Conservation (phyloP, 2,113 vertebrate species). For the Nipponia nippon region DNA sequence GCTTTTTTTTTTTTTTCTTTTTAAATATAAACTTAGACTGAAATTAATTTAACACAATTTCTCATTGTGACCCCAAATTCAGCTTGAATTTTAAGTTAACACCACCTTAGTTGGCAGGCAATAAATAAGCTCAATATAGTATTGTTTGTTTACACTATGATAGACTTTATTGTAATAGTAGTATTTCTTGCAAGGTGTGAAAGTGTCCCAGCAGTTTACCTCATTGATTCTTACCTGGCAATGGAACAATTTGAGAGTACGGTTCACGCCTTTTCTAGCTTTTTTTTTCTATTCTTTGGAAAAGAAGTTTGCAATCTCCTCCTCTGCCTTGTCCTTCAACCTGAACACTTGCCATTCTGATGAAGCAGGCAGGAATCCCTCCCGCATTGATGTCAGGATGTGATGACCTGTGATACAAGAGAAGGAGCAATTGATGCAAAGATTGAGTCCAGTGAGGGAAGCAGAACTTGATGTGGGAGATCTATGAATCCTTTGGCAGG, state of each 20-base stretch:
- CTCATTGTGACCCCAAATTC: background rate
- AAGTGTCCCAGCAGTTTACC: background rate
- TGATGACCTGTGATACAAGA: background rate
- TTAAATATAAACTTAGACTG: background rate
- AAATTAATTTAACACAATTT: background rate
- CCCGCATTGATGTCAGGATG: background rate
- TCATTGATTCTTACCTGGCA: background rate
- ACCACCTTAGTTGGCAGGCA: background rate
- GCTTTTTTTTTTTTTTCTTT: background rate
- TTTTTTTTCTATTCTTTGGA: background rate
- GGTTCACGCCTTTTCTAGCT: background rate
- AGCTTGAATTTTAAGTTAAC: background rate
- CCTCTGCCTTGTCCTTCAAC: background rate
- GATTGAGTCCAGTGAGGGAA: background rate
- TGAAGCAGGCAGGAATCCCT: background rate
- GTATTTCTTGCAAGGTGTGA: background rate
- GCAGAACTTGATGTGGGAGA: background rate
- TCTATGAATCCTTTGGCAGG: background rate
- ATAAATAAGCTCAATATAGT: background rate
- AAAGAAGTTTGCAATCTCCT: background rate
- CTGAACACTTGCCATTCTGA: background rate
- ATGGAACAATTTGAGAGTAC: background rate
- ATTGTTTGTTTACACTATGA: background rate
- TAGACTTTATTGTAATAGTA: background rate
- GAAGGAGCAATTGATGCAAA: background rate